phyloP scores from a whole-genome alignment of 2,797 vertebrate species.

The Halcyon leucocephala region DNA sequence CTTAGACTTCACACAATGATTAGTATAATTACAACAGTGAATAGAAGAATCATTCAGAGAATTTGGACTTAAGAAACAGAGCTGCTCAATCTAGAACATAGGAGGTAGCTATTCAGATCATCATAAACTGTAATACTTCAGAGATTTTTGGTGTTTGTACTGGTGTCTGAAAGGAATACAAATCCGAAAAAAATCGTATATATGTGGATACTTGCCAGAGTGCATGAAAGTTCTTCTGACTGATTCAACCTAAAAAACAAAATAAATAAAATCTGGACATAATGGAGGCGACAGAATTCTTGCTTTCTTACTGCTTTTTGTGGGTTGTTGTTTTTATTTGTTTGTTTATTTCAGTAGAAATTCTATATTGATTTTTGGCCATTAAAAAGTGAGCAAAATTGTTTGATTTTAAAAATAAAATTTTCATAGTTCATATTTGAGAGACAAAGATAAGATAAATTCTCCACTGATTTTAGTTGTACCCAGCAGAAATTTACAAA shows the following conservation, averaged over 20 bases:
- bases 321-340: neutral
- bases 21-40: neutral
- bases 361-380: neutral
- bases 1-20: neutral
- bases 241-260: neutral
- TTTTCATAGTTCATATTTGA: neutral
- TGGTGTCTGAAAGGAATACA: neutral
- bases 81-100: neutral
- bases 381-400: accelerated
- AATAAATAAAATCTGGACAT: neutral
- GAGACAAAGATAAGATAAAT: neutral
- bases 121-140: neutral
- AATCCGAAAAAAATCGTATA: neutral
- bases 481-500: neutral
- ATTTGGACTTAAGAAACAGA: neutral
- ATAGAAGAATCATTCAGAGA: neutral
- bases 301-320: neutral
- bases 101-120: neutral
- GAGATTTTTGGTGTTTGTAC: neutral
- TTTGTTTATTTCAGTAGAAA: neutral
- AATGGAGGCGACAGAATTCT: neutral
- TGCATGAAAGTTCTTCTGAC: neutral
- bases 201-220: neutral
- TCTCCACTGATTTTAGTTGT: neutral
- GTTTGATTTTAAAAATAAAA: neutral